Percentiles rank a stretch among this genome's conserved stretches.
Evolutionary conservation across 2,113 vertebrate species (phyloP).

Genomic region (Ammodytes marinus): DNA sequence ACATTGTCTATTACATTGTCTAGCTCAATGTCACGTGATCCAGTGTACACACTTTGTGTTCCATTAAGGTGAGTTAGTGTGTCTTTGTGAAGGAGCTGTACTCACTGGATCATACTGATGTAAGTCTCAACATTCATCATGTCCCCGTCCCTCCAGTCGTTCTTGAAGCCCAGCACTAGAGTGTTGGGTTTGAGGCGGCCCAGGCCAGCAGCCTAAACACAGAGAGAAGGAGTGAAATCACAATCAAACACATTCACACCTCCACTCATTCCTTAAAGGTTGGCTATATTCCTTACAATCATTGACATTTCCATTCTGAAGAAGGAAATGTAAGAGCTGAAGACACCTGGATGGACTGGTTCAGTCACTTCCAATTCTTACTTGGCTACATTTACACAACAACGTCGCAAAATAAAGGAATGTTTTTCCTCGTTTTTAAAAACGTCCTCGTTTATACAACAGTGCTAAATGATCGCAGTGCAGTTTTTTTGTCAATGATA

Average conservation of each 20-base stretch:
- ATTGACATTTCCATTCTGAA: background rate
- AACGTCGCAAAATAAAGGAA: no score
- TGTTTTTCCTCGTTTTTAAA: no score
- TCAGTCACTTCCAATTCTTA: background rate
- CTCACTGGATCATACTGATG: slow-evolving; percentile 97
- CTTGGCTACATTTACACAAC: background rate
- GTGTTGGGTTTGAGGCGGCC: slow-evolving; percentile 96
- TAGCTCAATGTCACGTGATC: background rate
- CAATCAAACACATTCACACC: background rate
- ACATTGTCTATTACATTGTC: background rate
- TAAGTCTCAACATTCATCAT: slow-evolving; percentile 97
- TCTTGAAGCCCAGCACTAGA: slow-evolving; percentile 97
- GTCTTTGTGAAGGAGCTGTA: slow-evolving; percentile 40
- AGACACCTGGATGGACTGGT: background rate
- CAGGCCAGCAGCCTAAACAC: slow-evolving; percentile 92
- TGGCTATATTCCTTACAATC: background rate
- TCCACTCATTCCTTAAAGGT: background rate
- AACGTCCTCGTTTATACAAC: no score
- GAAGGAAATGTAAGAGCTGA: background rate
- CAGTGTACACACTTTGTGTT: background rate
- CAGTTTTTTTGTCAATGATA: background rate
- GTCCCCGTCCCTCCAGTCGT: slow-evolving; percentile 93
- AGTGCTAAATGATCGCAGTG: background rate
- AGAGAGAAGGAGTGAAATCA: background rate
- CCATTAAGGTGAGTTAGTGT: no score